These are phyloP conservation scores for Bombus waltoni DNA, from an alignment of 1,140 invertebrate genomes.

Conservation along the genomic window DNA sequence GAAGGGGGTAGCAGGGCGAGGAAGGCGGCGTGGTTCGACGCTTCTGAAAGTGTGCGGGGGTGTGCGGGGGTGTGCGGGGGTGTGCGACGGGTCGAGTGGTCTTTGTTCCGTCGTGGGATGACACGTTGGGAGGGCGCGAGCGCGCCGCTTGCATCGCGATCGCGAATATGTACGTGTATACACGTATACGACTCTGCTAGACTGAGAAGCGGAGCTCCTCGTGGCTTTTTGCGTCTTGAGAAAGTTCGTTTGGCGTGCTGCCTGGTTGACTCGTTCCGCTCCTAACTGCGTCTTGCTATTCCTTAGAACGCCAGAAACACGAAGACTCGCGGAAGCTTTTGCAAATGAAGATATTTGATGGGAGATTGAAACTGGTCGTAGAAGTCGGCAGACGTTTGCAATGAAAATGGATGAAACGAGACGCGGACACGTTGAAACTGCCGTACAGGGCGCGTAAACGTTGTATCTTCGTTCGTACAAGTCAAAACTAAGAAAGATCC, in stretches of 20 bases:
- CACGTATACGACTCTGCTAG: neutral
- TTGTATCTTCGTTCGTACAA: no score
- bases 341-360: neutral
- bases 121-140: conserved; percentile 27
- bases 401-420: neutral
- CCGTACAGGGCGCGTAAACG: no score
- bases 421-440: neutral
- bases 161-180: conserved; percentile 3
- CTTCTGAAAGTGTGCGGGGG: conserved; percentile 40
- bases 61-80: conserved; percentile 29
- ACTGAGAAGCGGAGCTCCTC: neutral
- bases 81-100: conserved; percentile 37
- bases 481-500: no score
- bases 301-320: neutral
- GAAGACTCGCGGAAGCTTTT: neutral
- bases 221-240: conserved; percentile 10
- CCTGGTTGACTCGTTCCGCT: neutral
- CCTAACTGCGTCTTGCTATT: neutral
- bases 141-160: conserved; percentile 6
- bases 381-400: neutral
- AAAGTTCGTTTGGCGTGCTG: conserved; percentile 21
- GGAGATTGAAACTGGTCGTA: neutral
- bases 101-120: conserved; percentile 50
- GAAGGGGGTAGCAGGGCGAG: neutral
- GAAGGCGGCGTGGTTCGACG: conserved; percentile 31